Conservation (phyloP, 2,113 vertebrate species). For the Apteryx owenii region DNA sequence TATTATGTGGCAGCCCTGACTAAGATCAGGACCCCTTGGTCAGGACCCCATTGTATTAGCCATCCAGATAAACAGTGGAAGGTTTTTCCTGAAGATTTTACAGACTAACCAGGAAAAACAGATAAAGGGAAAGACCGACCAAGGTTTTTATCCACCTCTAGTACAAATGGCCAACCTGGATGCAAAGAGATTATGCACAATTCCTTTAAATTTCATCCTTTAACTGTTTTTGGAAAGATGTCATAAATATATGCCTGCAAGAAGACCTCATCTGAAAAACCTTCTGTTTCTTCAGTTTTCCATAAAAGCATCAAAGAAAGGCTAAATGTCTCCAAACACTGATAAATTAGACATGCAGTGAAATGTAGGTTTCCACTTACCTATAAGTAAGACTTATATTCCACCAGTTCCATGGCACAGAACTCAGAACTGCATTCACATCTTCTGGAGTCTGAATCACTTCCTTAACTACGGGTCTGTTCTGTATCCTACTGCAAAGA, state of each 20-base stretch:
- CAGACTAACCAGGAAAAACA: background rate
- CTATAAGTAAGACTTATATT: background rate
- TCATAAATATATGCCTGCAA: background rate
- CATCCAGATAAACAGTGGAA: background rate
- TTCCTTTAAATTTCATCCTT: background rate
- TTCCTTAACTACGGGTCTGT: background rate
- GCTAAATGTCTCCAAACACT: background rate
- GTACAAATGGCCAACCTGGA: background rate
- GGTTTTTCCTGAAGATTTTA: background rate
- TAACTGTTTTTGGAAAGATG: background rate
- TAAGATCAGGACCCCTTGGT: background rate
- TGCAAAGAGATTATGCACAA: background rate
- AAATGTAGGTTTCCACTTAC: background rate
- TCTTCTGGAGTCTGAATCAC: fast-evolving
- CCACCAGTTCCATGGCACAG: background rate
- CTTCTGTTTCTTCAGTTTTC: background rate
- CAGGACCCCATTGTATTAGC: background rate
- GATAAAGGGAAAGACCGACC: background rate
- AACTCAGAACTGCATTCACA: background rate
- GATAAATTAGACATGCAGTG: background rate
- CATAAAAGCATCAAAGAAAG: background rate
- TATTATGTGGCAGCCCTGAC: background rate
- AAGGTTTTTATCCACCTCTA: background rate
- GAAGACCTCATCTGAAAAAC: background rate
- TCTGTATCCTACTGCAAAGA: background rate